Base-by-base conservation (phyloP, 35 echinoderm and acorn worm species). In the Anneissia japonica region DNA sequence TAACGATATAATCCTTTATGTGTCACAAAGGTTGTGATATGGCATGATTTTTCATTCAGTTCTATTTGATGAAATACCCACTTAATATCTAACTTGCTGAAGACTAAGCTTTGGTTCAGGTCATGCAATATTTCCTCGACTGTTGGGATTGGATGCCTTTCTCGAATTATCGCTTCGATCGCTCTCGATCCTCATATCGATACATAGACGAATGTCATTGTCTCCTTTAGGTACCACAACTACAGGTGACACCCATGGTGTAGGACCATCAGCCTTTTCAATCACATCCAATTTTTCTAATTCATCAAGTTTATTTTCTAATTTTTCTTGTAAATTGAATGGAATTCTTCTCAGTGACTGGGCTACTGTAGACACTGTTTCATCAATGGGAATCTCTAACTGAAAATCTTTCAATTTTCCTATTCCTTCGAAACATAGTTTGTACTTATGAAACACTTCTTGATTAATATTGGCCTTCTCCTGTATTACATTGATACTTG, bases 11-110 rank as follows among this genome's bases (percentile, higher is more conserved):
- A 76, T 79, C 83, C 89, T 72, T 76, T 87, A 32, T 86, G 83
- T n/a, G 77, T 84, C 0, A 90, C 73, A 46, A 89, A 89, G n/a
- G 87, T 89, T 2, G 87, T 89, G 14, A 89, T 89, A 37, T 35
- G 4, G 21, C 72, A 16, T 26, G 72, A 89, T 2, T 74, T 7
- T 36, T 76, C 21, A 5, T 4, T 23, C 30, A 84, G 36, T 37
- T 74, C 72, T 35, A 89, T 89, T 4, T 84, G 64, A 31, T 84
- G 80, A 31, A 31, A 83, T 31, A 46, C 88, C 55, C 39, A 64
- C 34, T 75, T 83, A 1, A 89, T 30, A 34, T 75, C 55, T 39
- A 84, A 35, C 35, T 83, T 76, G n/a, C 75, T 80, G 46, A 84
- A 77, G 9, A 89, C 32, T 39, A 56, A 41, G 37, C 46, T 75